phyloP scores from a whole-genome alignment of 2,797 vertebrate genomes.

The Cryptoblepharus egeriae region DNA sequence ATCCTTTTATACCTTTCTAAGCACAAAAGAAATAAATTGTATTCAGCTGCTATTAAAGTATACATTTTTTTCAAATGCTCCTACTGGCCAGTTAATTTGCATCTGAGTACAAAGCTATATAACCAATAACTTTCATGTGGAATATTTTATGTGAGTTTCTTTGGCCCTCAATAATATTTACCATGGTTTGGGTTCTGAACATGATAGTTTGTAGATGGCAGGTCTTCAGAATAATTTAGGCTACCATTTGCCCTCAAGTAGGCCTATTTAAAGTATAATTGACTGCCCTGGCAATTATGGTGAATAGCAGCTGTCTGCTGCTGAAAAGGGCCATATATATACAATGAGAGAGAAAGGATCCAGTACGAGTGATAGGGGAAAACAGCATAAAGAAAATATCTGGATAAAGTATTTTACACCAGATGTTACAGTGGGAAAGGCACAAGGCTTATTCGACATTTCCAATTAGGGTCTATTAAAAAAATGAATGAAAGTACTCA shows the following conservation, averaged over 20 bases:
- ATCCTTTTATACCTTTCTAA: neutral
- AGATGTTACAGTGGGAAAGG: constrained; percentile 76
- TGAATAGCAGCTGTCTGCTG: constrained; percentile 84
- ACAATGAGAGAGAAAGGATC: constrained; percentile 79
- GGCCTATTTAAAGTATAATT: constrained; percentile 87
- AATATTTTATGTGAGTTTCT: constrained; percentile 41
- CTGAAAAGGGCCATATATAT: constrained; percentile 77
- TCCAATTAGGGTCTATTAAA: constrained; percentile 78
- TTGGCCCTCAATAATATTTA: constrained; percentile 72
- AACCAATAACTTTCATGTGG: constrained; percentile 6
- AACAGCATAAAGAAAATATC: constrained; percentile 79
- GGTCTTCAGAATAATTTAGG: constrained; percentile 79
- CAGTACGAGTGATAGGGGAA: constrained; percentile 74
- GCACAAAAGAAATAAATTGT: neutral
- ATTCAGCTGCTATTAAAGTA: neutral
- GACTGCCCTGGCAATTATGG: constrained; percentile 82
- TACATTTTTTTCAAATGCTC: neutral
- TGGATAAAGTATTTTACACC: constrained; percentile 73
- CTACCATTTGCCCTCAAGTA: constrained; percentile 85
- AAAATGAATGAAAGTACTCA: constrained; percentile 77
- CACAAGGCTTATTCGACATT: constrained; percentile 75
- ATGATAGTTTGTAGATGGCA: constrained; percentile 77
- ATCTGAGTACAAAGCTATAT: neutral
- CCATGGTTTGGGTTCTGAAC: constrained; percentile 78
- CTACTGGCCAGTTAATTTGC: neutral